Evolutionary conservation across 1,140 invertebrate genomes (phyloP).

Genomic region (Leptopilina clavipes): DNA sequence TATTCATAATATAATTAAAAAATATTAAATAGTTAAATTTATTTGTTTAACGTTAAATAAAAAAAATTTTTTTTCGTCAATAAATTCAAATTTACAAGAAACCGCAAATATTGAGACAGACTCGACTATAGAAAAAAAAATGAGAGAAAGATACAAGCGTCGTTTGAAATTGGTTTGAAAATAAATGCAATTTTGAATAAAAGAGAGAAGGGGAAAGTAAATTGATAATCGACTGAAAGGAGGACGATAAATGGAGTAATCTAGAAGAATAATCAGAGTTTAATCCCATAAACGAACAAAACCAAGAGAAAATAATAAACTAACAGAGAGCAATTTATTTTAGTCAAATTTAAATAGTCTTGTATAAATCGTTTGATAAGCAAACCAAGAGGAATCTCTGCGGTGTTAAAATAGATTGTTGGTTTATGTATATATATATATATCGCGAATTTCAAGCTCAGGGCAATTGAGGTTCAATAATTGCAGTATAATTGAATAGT

Average conservation of each 20-base stretch:
- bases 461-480: conserved; percentile 51
- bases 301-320: neutral
- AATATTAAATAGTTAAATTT: too few species aligned
- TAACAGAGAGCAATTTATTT: neutral
- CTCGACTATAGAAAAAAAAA: too few species aligned
- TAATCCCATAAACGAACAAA: neutral
- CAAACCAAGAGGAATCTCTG: neutral
- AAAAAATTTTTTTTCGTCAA: too few species aligned
- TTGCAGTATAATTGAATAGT: conserved; percentile 59
- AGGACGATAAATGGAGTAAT: neutral
- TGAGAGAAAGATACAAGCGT: too few species aligned
- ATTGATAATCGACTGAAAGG: neutral
- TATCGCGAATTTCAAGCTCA: conserved; percentile 37
- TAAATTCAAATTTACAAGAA: too few species aligned
- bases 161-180: too few species aligned
- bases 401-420: conserved; percentile 34
- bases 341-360: conserved; percentile 30
- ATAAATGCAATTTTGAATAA: too few species aligned
- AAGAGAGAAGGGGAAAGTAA: too few species aligned
- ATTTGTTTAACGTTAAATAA: too few species aligned
- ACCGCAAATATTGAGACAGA: too few species aligned
- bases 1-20: too few species aligned
- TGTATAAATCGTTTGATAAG: conserved; percentile 21
- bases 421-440: neutral
- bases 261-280: neutral